These are phyloP conservation scores for Pyrocoelia pectoralis DNA, from an alignment of 2,888 invertebrate species.

Conservation along the genomic window DNA sequence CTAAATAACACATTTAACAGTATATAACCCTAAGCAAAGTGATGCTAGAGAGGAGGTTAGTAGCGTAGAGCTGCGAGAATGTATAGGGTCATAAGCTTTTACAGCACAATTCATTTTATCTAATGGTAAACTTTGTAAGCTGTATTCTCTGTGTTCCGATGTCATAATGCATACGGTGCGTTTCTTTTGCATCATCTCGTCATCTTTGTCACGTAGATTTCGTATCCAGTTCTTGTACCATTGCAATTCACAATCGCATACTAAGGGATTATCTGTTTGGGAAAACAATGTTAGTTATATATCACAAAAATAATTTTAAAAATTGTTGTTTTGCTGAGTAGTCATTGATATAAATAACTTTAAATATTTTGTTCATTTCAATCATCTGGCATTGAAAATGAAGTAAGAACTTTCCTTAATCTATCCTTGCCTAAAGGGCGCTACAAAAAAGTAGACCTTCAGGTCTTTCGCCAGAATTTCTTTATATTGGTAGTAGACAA, in stretches of 20 bases:
- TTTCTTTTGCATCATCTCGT: slow-evolving; percentile 89
- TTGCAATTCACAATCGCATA: slow-evolving; percentile 86
- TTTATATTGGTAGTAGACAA: too few relatives aligned
- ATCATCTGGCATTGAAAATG: too few relatives aligned
- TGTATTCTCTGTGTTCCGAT: slow-evolving; percentile 83
- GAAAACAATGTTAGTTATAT: slow-evolving; percentile 24
- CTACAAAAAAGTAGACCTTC: too few relatives aligned
- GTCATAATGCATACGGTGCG: slow-evolving; percentile 83
- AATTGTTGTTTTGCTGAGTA: too few relatives aligned
- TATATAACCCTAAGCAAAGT: slow-evolving; percentile 32
- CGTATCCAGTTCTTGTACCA: slow-evolving; percentile 89
- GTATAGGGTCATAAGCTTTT: slow-evolving; percentile 58
- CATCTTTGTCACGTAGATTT: slow-evolving; percentile 80
- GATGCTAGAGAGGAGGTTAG: slow-evolving; percentile 19
- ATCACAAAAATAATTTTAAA: too few relatives aligned
- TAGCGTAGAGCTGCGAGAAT: slow-evolving; percentile 44
- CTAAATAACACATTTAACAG: slow-evolving; percentile 41
- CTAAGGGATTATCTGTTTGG: slow-evolving; percentile 81
- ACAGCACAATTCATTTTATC: slow-evolving; percentile 86
- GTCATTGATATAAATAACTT: too few relatives aligned
- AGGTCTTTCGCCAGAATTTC: too few relatives aligned
- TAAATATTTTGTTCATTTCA: too few relatives aligned
- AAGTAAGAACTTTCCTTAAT: too few relatives aligned
- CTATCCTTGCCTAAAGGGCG: too few relatives aligned
- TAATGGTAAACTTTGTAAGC: slow-evolving; percentile 80